Evolutionary conservation across 2,113 vertebrate genomes (phyloP), one percentile per base, ranked within the genome.

Genomic region (Aptenodytes patagonicus): DNA sequence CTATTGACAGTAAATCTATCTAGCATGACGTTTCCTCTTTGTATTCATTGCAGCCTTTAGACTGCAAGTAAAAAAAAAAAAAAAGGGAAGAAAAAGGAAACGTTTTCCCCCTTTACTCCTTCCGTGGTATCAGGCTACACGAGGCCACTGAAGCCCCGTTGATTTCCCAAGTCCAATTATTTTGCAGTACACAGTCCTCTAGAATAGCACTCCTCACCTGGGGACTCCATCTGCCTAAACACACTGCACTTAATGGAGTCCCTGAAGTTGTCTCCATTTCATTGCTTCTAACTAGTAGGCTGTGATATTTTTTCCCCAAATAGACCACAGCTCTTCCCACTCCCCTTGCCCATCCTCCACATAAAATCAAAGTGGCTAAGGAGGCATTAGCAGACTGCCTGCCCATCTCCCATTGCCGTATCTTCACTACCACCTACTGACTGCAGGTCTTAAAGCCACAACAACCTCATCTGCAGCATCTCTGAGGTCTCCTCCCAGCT

Each of bases 101-200:
- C 3, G 8, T 69, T 96, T 81, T 46, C 77, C 58, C 93, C 89
- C 80, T 31, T 9, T 55, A 16, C 60, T 79, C 65, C 38, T 25
- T 90, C 79, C 62, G 87, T 76, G 70, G 94, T 83, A 94, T 95
- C 95, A 96, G 92, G 86, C 98, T 98, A 98, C 97, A 98, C 44
- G 97, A 98, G 98, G 99, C 98, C 97, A 91, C 98, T 98, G 99
- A 98, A 99, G 98, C 98, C 98, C 98, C 96, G 98, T 97, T 99
- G 99, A 99, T 99, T 99, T 99, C 99, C 99, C 99, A 98, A 98
- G 98, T 96, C 99, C 99, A 99, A 99, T 99, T 99, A 99, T 98
- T 99, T 99, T 98, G 98, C 97, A 97, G 98, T 97, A 98, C 98
- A 98, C 98, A 97, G 98, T 98, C 98, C 98, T 99, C 97, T 97